Evolutionary conservation across 1,140 invertebrate genomes (phyloP).

Genomic region (Camponotus vicinus): DNA sequence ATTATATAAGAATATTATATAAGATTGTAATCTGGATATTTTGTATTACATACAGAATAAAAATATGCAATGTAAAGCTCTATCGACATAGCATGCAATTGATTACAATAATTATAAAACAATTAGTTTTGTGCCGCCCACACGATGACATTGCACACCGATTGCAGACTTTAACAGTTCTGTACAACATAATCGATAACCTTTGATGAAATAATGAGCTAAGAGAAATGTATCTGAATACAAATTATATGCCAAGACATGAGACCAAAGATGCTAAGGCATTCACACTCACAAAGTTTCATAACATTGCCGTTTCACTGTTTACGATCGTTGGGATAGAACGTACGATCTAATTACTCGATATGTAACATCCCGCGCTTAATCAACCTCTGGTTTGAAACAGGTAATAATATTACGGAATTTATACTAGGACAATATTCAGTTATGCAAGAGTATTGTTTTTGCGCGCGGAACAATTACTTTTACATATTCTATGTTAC

Average conservation of each 20-base stretch:
- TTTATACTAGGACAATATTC: slow-evolving; percentile 25
- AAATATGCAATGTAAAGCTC: neutral
- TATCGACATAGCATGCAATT: slow-evolving; percentile 5
- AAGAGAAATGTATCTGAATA: slow-evolving; percentile 39
- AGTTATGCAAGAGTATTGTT: slow-evolving; percentile 44
- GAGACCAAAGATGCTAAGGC: neutral
- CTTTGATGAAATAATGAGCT: slow-evolving; percentile 57
- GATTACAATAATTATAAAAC: slow-evolving; percentile 54
- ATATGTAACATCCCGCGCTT: slow-evolving; percentile 48
- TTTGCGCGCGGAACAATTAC: too few relatives aligned
- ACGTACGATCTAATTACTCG: slow-evolving; percentile 48
- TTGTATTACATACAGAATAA: neutral
- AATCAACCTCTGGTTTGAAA: slow-evolving; percentile 42
- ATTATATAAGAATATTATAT: slow-evolving; percentile 1
- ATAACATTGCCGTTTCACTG: slow-evolving; percentile 53
- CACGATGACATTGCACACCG: slow-evolving; percentile 6
- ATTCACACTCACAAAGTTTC: slow-evolving; percentile 48
- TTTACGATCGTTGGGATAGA: slow-evolving; percentile 46
- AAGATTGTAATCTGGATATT: slow-evolving; percentile 2
- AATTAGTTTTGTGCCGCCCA: slow-evolving; percentile 48
- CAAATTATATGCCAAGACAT: slow-evolving; percentile 51
- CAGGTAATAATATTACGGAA: slow-evolving; percentile 17
- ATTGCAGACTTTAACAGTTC: neutral
- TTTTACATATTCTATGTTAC: neutral
- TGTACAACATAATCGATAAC: slow-evolving; percentile 47